These are phyloP conservation scores for Mesochorus sp. DNA, from an alignment of 2,888 invertebrate species.

Conservation along the genomic window DNA sequence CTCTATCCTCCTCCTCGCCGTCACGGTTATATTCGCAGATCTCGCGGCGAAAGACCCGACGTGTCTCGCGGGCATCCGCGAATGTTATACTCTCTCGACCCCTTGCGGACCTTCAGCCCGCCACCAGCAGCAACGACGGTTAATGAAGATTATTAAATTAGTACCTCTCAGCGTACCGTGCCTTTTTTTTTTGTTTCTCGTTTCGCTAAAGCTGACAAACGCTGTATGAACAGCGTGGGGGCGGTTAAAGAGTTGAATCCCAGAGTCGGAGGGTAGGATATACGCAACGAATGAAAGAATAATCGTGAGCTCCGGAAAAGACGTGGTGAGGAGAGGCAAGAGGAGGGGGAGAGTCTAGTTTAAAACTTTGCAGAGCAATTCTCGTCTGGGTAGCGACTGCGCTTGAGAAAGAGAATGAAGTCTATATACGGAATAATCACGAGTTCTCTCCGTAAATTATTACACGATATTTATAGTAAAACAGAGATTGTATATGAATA, in stretches of 20 bases:
- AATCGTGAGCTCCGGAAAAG: conserved; percentile 27
- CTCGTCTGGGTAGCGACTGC: conserved; percentile 4
- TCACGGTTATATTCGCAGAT: conserved; percentile 58
- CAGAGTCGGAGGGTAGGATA: not conserved
- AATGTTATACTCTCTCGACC: conserved; percentile 27
- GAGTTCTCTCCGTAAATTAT: not conserved
- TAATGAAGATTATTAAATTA: conserved; percentile 79
- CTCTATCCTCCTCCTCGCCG: conserved; percentile 39
- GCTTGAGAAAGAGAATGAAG: conserved; percentile 18
- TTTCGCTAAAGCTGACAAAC: conserved; percentile 37
- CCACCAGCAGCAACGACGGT: conserved; percentile 62
- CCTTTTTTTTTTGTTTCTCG: conserved; percentile 20
- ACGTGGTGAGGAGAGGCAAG: not conserved
- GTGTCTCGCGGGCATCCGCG: conserved; percentile 58
- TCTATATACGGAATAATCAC: not conserved
- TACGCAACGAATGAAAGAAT: conserved; percentile 33
- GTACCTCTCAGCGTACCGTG: conserved; percentile 70
- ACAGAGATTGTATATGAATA: conserved; percentile 8
- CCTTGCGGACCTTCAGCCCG: conserved; percentile 23
- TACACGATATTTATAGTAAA: conserved; percentile 16
- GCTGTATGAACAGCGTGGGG: conserved; percentile 16
- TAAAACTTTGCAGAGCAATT: conserved; percentile 7
- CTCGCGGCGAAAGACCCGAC: conserved; percentile 48
- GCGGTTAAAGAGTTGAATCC: conserved; percentile 41
- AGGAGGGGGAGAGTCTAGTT: not conserved